Conservation (phyloP, 30 jellyfish, hydroid and myxozoan genomes). For the Catostylus mosaicus region DNA sequence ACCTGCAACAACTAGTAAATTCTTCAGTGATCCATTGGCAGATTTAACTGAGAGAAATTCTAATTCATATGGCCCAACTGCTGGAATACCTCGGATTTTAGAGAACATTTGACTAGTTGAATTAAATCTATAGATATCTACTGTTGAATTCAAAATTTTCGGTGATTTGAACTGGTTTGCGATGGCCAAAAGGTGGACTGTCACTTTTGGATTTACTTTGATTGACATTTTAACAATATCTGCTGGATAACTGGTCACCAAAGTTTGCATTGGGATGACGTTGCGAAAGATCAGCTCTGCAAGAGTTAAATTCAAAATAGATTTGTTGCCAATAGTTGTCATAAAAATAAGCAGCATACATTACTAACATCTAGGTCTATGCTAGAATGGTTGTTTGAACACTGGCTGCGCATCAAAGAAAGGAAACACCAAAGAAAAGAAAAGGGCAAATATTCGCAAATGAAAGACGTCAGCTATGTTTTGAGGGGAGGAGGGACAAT, state of each 20-base stretch:
- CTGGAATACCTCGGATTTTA: constrained; percentile 19
- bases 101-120: constrained; percentile 18
- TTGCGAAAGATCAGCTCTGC: constrained; percentile 44
- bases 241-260: constrained; percentile 24
- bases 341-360: background rate
- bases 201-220: background rate
- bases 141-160: constrained; percentile 32
- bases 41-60: constrained; percentile 31
- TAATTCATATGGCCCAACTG: constrained; percentile 62
- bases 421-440: background rate
- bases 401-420: background rate
- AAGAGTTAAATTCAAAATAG: background rate
- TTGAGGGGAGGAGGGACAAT: too few relatives aligned
- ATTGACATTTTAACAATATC: constrained; percentile 40
- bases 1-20: constrained; percentile 53
- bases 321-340: background rate
- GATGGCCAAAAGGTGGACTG: constrained; percentile 49
- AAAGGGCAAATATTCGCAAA: background rate
- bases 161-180: constrained; percentile 30
- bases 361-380: background rate
- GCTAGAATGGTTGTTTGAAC: too few relatives aligned
- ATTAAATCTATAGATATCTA: constrained; percentile 51
- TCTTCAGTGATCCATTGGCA: background rate
- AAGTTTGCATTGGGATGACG: constrained; percentile 37
- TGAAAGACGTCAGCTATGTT: background rate